Conservation (phyloP, 2,797 vertebrate genomes). For the Octomys mimax region DNA sequence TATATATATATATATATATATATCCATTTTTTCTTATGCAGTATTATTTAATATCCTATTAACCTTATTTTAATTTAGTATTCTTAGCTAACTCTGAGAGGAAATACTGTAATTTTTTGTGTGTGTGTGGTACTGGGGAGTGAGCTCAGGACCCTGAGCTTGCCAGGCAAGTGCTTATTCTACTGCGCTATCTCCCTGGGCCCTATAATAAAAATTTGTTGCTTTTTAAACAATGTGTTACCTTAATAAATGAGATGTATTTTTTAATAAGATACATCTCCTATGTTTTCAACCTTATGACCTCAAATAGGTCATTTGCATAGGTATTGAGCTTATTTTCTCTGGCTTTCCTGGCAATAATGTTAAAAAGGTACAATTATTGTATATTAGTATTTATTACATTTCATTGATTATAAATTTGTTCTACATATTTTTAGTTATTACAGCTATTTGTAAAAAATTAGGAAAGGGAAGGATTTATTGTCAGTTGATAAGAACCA, state of each 20-base stretch:
- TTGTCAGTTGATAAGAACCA: not conserved
- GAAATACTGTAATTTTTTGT: not conserved
- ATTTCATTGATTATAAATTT: constrained; percentile 4
- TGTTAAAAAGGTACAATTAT: not conserved
- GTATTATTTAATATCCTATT: constrained; percentile 18
- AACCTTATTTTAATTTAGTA: not conserved
- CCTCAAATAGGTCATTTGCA: not conserved
- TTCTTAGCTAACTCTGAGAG: not conserved
- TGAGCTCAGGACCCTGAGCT: too few relatives aligned
- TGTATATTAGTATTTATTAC: not conserved
- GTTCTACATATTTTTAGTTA: constrained; percentile 20
- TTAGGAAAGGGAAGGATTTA: not conserved
- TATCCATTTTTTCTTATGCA: not conserved
- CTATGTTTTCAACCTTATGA: not conserved
- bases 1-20: not conserved
- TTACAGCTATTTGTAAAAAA: not conserved
- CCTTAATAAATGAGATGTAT: not conserved
- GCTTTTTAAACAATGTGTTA: not conserved
- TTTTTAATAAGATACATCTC: constrained; percentile 38
- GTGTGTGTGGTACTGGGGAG: too few relatives aligned
- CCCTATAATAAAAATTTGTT: not conserved
- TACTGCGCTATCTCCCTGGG: too few relatives aligned
- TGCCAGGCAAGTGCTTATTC: too few relatives aligned
- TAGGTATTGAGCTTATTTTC: constrained; percentile 24
- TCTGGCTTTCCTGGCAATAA: not conserved